Evolutionary conservation across 2,888 invertebrate genomes (phyloP).

Genomic region (Eremobia ochroleuca): DNA sequence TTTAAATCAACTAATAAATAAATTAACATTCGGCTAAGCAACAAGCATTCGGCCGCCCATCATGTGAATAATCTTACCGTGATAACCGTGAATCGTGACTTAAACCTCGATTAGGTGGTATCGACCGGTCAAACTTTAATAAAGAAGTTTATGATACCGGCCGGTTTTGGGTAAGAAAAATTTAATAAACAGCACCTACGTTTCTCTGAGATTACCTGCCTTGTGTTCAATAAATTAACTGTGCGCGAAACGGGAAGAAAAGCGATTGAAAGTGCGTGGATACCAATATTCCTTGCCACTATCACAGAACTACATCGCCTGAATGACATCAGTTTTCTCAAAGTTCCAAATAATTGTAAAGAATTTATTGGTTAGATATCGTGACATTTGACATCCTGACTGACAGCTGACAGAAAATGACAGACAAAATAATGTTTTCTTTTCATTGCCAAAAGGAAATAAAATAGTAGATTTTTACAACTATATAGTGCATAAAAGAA

Average conservation of each 20-base stretch:
- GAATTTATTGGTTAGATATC: background rate
- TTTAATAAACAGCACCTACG: background rate
- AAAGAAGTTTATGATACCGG: background rate
- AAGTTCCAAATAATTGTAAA: background rate
- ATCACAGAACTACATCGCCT: conserved; percentile 24
- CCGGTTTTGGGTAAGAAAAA: background rate
- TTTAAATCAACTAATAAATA: background rate
- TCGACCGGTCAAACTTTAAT: conserved; percentile 4
- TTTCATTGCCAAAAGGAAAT: too few relatives aligned
- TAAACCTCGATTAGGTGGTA: conserved; percentile 12
- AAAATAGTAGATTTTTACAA: too few relatives aligned
- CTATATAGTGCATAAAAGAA: too few relatives aligned
- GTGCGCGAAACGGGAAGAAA: background rate
- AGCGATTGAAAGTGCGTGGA: conserved; percentile 4
- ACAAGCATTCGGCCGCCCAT: background rate
- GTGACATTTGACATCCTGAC: conserved; percentile 12
- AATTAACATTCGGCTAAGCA: background rate
- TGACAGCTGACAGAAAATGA: background rate
- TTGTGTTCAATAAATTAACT: conserved; percentile 5
- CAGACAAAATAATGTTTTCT: too few relatives aligned
- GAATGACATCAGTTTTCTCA: conserved; percentile 31
- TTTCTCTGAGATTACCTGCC: conserved; percentile 36
- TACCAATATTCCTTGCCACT: conserved; percentile 14
- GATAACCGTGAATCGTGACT: conserved; percentile 40
- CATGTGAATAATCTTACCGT: background rate